A percentile compares a stretch with the other conserved stretches of the same genome.
Evolutionary conservation across 2,888 invertebrate genomes (phyloP).

Genomic region (Nomada lathburiana): DNA sequence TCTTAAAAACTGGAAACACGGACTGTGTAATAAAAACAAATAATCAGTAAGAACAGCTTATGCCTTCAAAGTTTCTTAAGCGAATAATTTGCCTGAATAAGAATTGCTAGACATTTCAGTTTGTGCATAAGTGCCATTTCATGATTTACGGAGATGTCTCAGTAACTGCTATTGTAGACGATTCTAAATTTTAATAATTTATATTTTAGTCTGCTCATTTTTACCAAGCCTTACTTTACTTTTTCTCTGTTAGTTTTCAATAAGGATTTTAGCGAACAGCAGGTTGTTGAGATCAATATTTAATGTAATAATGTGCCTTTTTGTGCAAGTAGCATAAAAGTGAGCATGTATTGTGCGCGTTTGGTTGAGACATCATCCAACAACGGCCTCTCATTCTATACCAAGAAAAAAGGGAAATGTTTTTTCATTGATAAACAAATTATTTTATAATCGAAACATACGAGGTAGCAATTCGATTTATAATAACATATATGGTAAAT

Average conservation of each 20-base stretch:
- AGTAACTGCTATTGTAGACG: constrained; percentile 57
- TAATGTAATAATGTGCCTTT: constrained; percentile 64
- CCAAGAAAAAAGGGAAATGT: constrained; percentile 48
- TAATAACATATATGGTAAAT: constrained; percentile 58
- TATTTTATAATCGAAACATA: constrained; percentile 57
- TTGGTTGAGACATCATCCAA: constrained; percentile 68
- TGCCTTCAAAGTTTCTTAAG: constrained; percentile 78
- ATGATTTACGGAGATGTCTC: constrained; percentile 67
- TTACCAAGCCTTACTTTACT: constrained; percentile 44
- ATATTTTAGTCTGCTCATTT: constrained; percentile 58
- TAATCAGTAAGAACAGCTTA: constrained; percentile 77
- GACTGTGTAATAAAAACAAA: constrained; percentile 79
- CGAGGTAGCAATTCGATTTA: constrained; percentile 59
- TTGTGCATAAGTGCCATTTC: constrained; percentile 71
- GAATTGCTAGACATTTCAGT: constrained; percentile 62
- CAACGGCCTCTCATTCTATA: constrained; percentile 69
- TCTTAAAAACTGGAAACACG: constrained; percentile 72
- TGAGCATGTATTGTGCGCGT: constrained; percentile 56
- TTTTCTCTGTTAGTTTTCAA: constrained; percentile 57
- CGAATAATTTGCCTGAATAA: constrained; percentile 68
- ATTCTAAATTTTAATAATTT: constrained; percentile 57
- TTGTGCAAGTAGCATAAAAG: constrained; percentile 62
- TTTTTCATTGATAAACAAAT: constrained; percentile 57
- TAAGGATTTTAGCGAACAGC: constrained; percentile 52
- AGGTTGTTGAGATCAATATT: constrained; percentile 62